Percentiles rank a stretch among this genome's conserved stretches.
These are phyloP conservation scores for Tribolium castaneum DNA, from an alignment of 1,140 invertebrate species.

Conservation along the genomic window DNA sequence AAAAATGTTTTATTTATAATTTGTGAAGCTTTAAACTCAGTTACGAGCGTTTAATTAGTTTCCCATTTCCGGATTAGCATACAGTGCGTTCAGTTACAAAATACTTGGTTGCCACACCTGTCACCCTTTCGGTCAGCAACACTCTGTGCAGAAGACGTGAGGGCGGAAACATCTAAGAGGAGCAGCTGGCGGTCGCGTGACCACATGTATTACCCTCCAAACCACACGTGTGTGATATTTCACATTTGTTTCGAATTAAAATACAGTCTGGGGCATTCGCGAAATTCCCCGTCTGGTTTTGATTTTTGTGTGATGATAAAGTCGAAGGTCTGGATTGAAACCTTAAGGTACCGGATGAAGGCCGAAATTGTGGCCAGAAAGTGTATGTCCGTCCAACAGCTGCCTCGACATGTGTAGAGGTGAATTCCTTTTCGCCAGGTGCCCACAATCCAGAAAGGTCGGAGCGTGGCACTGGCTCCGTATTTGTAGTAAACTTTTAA, in stretches of 20 bases:
- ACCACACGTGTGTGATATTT: background rate
- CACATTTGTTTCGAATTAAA: constrained; percentile 16
- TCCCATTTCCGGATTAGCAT: background rate
- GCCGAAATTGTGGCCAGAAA: constrained; percentile 44
- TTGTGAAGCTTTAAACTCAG: background rate
- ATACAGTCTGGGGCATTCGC: constrained; percentile 18
- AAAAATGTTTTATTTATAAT: background rate
- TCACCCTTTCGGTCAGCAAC: background rate
- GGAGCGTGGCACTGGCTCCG: background rate
- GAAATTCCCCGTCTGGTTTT: background rate
- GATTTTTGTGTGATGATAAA: background rate
- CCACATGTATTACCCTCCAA: background rate
- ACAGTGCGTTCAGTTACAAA: background rate
- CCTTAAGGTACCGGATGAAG: constrained; percentile 10
- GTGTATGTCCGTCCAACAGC: constrained; percentile 49
- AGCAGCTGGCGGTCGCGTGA: constrained; percentile 26
- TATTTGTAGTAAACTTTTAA: background rate
- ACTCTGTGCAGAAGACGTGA: background rate
- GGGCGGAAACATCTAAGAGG: background rate
- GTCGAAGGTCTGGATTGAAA: background rate
- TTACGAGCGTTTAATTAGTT: constrained; percentile 7
- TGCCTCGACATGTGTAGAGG: constrained; percentile 51
- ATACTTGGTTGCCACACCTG: background rate
- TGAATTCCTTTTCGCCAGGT: constrained; percentile 52
- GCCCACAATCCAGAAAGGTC: constrained; percentile 1